Evolutionary conservation across 2,888 invertebrate species (phyloP).

Genomic region (Noctua comes): DNA sequence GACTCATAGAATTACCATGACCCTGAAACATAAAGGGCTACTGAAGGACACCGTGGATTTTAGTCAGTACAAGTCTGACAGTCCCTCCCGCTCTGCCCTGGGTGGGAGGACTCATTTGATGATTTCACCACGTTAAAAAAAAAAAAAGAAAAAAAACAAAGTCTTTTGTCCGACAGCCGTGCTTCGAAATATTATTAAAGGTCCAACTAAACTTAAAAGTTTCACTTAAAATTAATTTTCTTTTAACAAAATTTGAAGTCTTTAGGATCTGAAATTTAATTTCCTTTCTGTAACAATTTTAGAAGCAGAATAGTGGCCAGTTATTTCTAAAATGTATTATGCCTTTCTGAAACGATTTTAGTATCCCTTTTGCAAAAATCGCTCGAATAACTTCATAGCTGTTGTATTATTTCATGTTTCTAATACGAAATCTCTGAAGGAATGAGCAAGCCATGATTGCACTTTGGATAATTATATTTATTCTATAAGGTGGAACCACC

Average conservation of each 20-base stretch:
- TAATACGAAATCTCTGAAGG: not conserved
- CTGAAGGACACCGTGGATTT: too few species aligned
- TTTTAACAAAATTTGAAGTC: conserved; percentile 47
- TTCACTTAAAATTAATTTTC: conserved; percentile 55
- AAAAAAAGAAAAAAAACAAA: too few species aligned
- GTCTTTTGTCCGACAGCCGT: conserved; percentile 36
- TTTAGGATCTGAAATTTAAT: conserved; percentile 48
- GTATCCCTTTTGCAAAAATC: not conserved
- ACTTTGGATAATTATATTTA: too few species aligned
- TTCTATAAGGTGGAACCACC: too few species aligned
- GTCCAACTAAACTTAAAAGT: conserved; percentile 37
- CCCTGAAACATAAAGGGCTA: too few species aligned
- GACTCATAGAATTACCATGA: too few species aligned
- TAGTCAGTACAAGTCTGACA: too few species aligned
- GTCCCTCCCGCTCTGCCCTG: too few species aligned
- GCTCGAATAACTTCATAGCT: not conserved
- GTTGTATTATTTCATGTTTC: not conserved
- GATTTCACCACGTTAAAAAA: too few species aligned
- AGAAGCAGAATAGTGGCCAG: conserved; percentile 21
- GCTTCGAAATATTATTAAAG: conserved; percentile 45
- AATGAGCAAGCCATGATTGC: not conserved
- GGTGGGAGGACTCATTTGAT: too few species aligned
- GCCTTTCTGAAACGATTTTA: not conserved
- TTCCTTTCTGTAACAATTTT: conserved; percentile 41
- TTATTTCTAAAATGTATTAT: conserved; percentile 33